Conservation (phyloP, 1,140 invertebrate genomes). For the Macrocentrus cingulum region DNA sequence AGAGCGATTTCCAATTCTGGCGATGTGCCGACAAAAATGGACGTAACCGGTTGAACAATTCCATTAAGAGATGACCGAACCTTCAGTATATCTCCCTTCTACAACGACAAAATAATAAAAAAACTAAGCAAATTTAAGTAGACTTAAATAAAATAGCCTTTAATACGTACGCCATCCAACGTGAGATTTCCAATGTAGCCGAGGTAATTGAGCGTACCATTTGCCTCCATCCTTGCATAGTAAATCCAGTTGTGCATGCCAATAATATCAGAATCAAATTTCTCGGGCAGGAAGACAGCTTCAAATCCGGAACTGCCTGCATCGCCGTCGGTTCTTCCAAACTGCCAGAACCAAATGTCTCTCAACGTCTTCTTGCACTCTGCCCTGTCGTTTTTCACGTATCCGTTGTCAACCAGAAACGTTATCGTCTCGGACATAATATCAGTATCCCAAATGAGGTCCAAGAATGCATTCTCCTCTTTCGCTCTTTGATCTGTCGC, state of each 20-base stretch:
- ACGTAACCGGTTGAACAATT: too few species aligned
- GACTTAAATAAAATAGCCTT: too few species aligned
- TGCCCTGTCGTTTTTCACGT: slow-evolving; percentile 51
- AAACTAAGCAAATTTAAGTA: too few species aligned
- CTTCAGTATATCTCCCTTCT: too few species aligned
- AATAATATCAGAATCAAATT: slow-evolving; percentile 60
- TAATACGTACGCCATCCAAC: slow-evolving; percentile 54
- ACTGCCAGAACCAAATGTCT: slow-evolving; percentile 62
- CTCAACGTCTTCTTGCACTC: slow-evolving; percentile 59
- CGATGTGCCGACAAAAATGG: too few species aligned
- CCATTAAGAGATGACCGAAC: too few species aligned
- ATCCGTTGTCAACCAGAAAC: slow-evolving; percentile 62
- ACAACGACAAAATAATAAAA: too few species aligned
- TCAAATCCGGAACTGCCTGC: slow-evolving; percentile 64
- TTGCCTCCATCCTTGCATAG: slow-evolving; percentile 60
- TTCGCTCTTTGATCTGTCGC: slow-evolving; percentile 60
- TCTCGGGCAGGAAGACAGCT: slow-evolving; percentile 65
- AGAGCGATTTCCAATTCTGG: too few species aligned
- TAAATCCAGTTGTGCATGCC: slow-evolving; percentile 68
- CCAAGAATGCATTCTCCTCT: slow-evolving; percentile 63
- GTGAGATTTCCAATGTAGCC: slow-evolving; percentile 59
- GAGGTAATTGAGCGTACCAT: slow-evolving; percentile 61
- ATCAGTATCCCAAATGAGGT: slow-evolving; percentile 62
- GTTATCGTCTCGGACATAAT: slow-evolving; percentile 63
- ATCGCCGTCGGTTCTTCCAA: slow-evolving; percentile 58